Evolutionary conservation across 2,888 invertebrate genomes (phyloP).

Genomic region (Liopterus haemorrhoidalis): DNA sequence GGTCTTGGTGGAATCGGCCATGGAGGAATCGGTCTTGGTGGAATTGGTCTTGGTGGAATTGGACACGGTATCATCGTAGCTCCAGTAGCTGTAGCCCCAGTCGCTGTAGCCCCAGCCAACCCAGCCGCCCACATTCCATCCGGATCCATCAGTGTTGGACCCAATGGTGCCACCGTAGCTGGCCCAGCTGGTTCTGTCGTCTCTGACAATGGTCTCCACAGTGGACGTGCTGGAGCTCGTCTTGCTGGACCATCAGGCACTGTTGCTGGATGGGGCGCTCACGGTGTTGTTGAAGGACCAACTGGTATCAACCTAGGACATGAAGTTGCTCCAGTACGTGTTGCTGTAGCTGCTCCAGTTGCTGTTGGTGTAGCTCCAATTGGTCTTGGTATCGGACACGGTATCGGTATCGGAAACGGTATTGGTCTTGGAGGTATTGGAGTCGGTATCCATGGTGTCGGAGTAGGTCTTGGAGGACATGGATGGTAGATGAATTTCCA

Average conservation of each 20-base stretch:
- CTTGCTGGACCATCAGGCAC: conserved; percentile 37
- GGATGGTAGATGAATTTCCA: conserved; percentile 32
- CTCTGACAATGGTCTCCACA: conserved; percentile 30
- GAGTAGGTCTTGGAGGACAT: conserved; percentile 22
- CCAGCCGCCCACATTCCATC: background rate
- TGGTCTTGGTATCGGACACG: conserved; percentile 19
- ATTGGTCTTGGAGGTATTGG: conserved; percentile 22
- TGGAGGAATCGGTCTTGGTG: conserved; percentile 1
- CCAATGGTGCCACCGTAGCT: conserved; percentile 7
- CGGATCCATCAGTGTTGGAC: conserved; percentile 30
- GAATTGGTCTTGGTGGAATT: background rate
- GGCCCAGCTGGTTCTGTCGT: conserved; percentile 10
- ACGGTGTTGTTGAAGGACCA: conserved; percentile 6
- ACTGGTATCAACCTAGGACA: conserved; percentile 10
- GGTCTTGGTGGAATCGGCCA: conserved; percentile 2
- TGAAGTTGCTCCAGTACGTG: conserved; percentile 5
- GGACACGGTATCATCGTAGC: background rate
- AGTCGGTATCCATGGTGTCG: too few species aligned
- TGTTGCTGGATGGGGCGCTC: conserved; percentile 34
- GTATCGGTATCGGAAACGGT: conserved; percentile 20
- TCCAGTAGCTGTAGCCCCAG: background rate
- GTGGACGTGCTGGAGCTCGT: conserved; percentile 25
- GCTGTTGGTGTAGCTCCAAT: conserved; percentile 15
- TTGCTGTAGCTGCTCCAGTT: background rate
- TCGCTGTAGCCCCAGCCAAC: conserved; percentile 6